Percentiles rank a stretch among this genome's conserved stretches.
Conservation (phyloP, 2,797 vertebrate species). For the Gymnodraco acuticeps region DNA sequence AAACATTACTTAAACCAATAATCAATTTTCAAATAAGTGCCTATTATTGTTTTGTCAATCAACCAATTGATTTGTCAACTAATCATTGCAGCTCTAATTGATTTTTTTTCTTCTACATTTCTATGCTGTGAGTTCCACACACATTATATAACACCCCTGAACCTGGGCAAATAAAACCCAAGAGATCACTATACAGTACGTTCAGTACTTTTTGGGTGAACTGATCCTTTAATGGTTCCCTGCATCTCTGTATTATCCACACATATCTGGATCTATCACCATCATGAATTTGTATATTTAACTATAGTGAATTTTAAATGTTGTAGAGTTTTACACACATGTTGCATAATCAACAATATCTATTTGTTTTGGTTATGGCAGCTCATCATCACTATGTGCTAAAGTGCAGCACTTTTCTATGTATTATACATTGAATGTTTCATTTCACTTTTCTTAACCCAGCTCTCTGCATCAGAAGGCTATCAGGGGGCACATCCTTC, state of each 20-base stretch:
- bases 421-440: background rate
- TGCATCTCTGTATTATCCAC: background rate
- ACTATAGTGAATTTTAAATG: background rate
- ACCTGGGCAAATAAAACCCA: no score
- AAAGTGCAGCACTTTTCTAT: background rate
- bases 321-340: background rate
- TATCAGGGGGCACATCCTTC: no score
- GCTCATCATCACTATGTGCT: background rate
- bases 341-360: background rate
- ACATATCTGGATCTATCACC: background rate
- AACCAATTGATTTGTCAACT: no score
- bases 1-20: no score
- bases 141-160: background rate
- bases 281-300: background rate
- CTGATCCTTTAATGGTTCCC: background rate
- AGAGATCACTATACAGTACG: background rate
- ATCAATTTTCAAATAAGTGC: no score
- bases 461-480: background rate
- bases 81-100: no score
- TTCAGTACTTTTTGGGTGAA: background rate
- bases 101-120: background rate
- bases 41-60: no score
- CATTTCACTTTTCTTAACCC: background rate
- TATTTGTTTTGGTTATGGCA: background rate
- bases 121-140: background rate